Base-by-base conservation (phyloP, 2,113 vertebrate species). In the Gallinago undulata region DNA sequence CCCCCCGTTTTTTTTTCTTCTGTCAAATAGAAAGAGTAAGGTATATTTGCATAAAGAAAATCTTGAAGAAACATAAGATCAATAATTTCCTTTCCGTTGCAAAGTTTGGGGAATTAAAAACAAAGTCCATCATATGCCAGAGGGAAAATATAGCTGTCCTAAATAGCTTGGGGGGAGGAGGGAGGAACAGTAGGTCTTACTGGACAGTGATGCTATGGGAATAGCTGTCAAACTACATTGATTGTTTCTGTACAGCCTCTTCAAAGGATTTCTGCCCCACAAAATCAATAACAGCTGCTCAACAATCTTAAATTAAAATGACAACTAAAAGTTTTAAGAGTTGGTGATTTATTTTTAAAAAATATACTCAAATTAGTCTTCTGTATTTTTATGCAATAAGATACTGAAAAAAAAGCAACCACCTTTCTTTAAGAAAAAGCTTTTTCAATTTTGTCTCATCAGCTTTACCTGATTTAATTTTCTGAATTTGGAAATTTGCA, bases 301-400 rank as follows among this genome's bases (percentile, higher is more conserved):
- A 96, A 95, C 67, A 89, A 19, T 70, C 94, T 92, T 93, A 93
- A 75, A 89, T 90, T 90, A 67, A 77, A 93, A 90, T 92, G 73
- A 51, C 90, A 73, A 28, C 19, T 39, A 6, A 48, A 82, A 64
- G 17, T 78, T 88, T 55, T 50, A 53, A 22, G 39, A 72, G 27
- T 41, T 73, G 24, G 19, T 41, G 51, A 43, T 73, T 80, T 76
- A 12, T 4, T 27, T 11, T 76, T 79, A 66, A 27, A 86, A 90
- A 60, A 67, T 16, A 35, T 13, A 56, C 6, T 2, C 8, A 14
- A 68, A 55, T 70, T 70, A 50, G 19, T 41, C 5, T 64, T 50
- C 39, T 56, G 5, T 30, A 9, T 78, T 90, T 80, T 21, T 78
- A 8, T 6, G 3, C 33, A 56, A 9, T 6, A 35, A 4, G 5